Base-by-base conservation (phyloP, 2,797 vertebrate genomes). In the Lates japonicus region DNA sequence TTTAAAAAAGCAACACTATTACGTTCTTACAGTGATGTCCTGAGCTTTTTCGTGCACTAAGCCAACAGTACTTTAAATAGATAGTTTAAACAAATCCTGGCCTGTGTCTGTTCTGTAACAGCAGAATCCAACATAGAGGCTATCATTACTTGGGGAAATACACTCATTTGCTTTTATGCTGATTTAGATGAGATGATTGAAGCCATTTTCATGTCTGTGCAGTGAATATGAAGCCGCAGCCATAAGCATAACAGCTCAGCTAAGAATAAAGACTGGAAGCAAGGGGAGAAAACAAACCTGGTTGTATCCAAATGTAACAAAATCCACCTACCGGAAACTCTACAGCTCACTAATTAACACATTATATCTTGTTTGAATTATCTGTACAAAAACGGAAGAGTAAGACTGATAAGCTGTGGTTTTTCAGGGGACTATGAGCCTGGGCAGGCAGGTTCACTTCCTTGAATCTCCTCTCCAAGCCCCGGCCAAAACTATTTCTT, bases 21-120 rank as follows among this genome's bases (percentile, higher is more conserved):
- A 54, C 4, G 31, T 57, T 72, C 29, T 5, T 57, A 64, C 64
- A 35, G 33, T 54, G 41, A 69, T 16, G 35, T 79, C 86, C 75
- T 81, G 82, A 89, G 80, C 74, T 48, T 64, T 57, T 78, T 61
- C 82, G 66, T 77, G 42, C 63, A 72, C 46, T n/a, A 58, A 62
- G 29, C 76, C 54, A 79, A 81, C 58, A 25, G 66, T 37, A 63
- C 29, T 35, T 33, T 46, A 58, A 19, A 25, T 4, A 68, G 75
- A 48, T 63, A 74, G 60, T 64, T 78, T 74, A 33, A 61, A n/a
- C 33, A 33, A 71, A 82, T 79, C 37, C 16, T 20, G 31, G 41
- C 17, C 25, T 63, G 29, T 57, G 48, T 57, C 8, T 39, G 17
- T 39, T n/a, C n/a, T 80, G 54, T 74, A 83, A 80, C 64, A 68